Evolutionary conservation across 2,113 vertebrate species (phyloP), one percentile per base, ranked within the genome.

Genomic region (Vimba vimba): DNA sequence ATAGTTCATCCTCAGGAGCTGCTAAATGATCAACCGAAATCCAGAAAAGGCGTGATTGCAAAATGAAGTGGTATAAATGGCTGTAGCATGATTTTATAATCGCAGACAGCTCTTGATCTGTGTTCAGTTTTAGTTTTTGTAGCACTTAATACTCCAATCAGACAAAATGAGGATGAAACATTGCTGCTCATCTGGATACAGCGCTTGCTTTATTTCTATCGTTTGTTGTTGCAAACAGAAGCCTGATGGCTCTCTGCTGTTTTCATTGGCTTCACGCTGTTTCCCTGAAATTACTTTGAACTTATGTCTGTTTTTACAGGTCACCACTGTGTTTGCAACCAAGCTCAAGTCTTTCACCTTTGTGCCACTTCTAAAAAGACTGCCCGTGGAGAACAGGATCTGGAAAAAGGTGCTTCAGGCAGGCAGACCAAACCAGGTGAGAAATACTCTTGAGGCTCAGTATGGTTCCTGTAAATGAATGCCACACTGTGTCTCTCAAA

Each of bases 301-400:
- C 11, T 8, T 62, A n/a, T 52, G 3, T 79, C 23, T 88, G 12
- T 82, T 68, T 43, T 82, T 80, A 57, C 87, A 96, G 95, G 90
- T 91, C 84, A 87, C 87, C n/a, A 6, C 83, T 71, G 89, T 89
- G 68, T 88, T 78, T 36, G 79, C 91, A 91, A 87, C 92, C 17
- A 94, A 94, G 89, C 91, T 95, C 80, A 23, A 94, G 90, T 87
- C 88, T 69, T 97, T 98, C 93, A 96, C 95, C 4, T 97, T 98
- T 69, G 81, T 98, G 74, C 97, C 97, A 19, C 91, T 93, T 74
- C 81, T 96, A 87, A 92, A 95, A 93, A 94, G 52, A 90, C 94
- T 98, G 89, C 97, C 97, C 79, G 92, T 89, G 86, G 93, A 96
- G 88, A 92, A 89, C 90, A 88, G 94, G 50, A 82, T 96, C 39